Percentiles rank a stretch among this genome's conserved stretches.
Conservation (phyloP, 2,797 vertebrate species). For the Chrosomus eos region DNA sequence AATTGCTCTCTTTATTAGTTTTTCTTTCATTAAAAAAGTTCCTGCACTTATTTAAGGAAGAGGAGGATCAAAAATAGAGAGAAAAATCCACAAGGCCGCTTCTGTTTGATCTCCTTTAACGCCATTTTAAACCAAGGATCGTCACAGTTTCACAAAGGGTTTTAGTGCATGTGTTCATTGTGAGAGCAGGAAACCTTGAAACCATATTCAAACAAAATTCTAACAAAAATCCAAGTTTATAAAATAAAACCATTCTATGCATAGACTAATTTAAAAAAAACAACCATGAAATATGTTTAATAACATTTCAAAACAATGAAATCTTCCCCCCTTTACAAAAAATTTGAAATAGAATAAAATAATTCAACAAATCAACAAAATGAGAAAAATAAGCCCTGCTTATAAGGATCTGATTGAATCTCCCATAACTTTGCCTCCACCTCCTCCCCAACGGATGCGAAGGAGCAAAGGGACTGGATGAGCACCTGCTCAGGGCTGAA, state of each 20-base stretch:
- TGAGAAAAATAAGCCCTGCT: slow-evolving; percentile 68
- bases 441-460: slow-evolving; percentile 19
- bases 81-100: slow-evolving; percentile 69
- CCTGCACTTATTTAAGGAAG: slow-evolving; percentile 23
- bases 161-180: slow-evolving; percentile 27
- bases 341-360: slow-evolving; percentile 58
- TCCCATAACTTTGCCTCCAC: slow-evolving; percentile 51
- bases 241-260: slow-evolving; percentile 36
- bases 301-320: slow-evolving; percentile 51
- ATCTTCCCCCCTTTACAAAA: slow-evolving; percentile 57
- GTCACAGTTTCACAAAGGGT: slow-evolving; percentile 39
- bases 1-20: slow-evolving; percentile 16
- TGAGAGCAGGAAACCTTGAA: slow-evolving; percentile 49
- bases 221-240: slow-evolving; percentile 33
- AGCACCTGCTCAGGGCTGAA: slow-evolving; percentile 51
- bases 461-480: slow-evolving; percentile 15
- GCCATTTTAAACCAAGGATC: slow-evolving; percentile 17
- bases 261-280: neutral
- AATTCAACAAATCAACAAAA: slow-evolving; percentile 61
- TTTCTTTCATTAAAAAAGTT: slow-evolving; percentile 41
- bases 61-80: slow-evolving; percentile 30
- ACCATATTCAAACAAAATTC: slow-evolving; percentile 20
- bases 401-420: slow-evolving; percentile 68
- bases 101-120: slow-evolving; percentile 65
- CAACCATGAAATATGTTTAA: slow-evolving; percentile 44